Conservation (phyloP, 2,113 vertebrate genomes). For the Parotia lawesii region DNA sequence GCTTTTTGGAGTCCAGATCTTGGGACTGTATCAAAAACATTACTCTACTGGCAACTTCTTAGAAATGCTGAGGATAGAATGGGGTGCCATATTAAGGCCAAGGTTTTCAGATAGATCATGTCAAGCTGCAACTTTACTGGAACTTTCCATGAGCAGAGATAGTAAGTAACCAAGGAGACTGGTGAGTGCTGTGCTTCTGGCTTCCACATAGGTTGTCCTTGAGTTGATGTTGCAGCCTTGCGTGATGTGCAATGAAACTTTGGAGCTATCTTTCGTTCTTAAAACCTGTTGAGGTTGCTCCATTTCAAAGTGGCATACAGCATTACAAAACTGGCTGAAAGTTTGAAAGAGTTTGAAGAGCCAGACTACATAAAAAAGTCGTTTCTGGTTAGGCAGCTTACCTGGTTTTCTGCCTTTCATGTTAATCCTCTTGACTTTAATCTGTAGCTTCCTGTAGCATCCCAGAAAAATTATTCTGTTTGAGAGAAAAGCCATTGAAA, state of each 20-base stretch:
- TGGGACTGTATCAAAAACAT: neutral
- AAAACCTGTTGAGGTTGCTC: neutral
- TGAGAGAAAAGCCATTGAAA: neutral
- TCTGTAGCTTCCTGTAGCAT: neutral
- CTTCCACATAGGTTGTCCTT: neutral
- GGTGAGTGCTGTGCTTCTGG: neutral
- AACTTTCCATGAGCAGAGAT: neutral
- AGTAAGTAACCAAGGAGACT: neutral
- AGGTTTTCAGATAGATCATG: neutral
- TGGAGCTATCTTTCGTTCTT: neutral
- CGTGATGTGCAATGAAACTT: neutral
- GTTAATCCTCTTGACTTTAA: neutral
- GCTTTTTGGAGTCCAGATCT: neutral
- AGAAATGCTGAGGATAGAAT: neutral
- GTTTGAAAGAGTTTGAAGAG: neutral
- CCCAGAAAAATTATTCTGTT: neutral
- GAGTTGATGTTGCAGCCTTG: neutral
- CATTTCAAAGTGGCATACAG: neutral
- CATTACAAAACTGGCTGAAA: neutral
- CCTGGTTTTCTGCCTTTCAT: neutral
- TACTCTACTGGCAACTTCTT: neutral
- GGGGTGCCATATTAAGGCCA: neutral
- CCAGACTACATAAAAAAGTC: neutral
- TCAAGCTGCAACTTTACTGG: neutral
- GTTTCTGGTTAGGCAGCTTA: neutral